Conservation (phyloP, 2,113 vertebrate species). For the Tenebrosternarchus preto region DNA sequence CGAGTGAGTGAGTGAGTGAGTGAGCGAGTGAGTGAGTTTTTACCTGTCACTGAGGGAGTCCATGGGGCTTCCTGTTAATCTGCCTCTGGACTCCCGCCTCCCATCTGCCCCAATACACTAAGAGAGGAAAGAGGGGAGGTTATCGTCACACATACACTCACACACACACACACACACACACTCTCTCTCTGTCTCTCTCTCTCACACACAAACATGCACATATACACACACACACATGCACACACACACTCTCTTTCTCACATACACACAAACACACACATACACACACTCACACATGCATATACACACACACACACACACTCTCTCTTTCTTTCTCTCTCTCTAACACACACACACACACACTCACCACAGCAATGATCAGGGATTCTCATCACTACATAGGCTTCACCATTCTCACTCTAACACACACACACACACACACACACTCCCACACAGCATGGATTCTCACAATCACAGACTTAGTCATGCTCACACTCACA, state of each 20-base stretch:
- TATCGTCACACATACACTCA: not conserved
- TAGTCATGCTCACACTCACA: no score
- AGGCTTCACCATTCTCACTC: not conserved
- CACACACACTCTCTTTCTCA: not conserved
- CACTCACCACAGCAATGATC: no score
- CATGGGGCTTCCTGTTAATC: constrained; percentile 50
- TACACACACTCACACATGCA: not conserved
- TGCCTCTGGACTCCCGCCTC: constrained; percentile 40
- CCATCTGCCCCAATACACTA: constrained; percentile 46
- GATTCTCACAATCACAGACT: not conserved
- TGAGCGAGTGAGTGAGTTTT: not conserved
- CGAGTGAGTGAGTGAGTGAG: not conserved
- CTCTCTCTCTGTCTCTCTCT: no score
- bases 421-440: not conserved
- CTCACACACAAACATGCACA: no score
- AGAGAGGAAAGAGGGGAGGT: constrained; percentile 11
- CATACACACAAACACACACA: not conserved
- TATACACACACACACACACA: not conserved
- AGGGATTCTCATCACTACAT: not conserved
- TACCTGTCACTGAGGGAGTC: constrained; percentile 56
- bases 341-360: no score
- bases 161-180: not conserved
- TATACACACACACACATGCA: not conserved
- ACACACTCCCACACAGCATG: not conserved
- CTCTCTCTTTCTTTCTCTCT: no score